Evolutionary conservation across 1,140 invertebrate genomes (phyloP).

Genomic region (Aphelinus atriplicis): DNA sequence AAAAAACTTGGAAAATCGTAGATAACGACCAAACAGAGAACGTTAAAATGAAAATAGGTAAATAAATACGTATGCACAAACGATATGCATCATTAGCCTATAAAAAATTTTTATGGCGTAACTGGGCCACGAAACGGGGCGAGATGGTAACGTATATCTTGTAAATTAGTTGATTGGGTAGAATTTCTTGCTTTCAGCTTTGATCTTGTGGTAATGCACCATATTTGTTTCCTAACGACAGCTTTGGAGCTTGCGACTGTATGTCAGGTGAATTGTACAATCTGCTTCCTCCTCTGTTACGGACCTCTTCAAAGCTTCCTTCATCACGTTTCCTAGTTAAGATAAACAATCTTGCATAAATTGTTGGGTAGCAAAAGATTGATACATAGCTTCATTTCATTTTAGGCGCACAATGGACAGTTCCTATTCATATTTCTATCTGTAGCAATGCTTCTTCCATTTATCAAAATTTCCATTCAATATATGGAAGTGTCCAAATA

Average conservation of each 20-base stretch:
- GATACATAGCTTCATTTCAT: too few relatives aligned
- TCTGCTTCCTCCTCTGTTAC: constrained; percentile 62
- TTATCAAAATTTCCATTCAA: too few relatives aligned
- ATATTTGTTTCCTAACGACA: constrained; percentile 70
- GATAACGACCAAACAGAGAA: constrained; percentile 27
- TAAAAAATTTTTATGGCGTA: constrained; percentile 52
- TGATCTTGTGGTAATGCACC: constrained; percentile 66
- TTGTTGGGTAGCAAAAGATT: too few relatives aligned
- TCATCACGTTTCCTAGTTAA: constrained; percentile 67
- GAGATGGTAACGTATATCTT: constrained; percentile 59
- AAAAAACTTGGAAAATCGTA: constrained; percentile 26
- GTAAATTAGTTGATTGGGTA: constrained; percentile 50
- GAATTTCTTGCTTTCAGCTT: constrained; percentile 60
- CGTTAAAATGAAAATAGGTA: constrained; percentile 9
- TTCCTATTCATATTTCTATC: too few relatives aligned
- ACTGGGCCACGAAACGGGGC: constrained; percentile 61
- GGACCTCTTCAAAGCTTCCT: constrained; percentile 70
- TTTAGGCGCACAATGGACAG: too few relatives aligned
- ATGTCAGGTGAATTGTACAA: constrained; percentile 54
- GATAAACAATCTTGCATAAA: not conserved
- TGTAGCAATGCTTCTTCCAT: too few relatives aligned
- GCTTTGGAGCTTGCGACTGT: constrained; percentile 63
- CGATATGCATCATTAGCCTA: constrained; percentile 46
- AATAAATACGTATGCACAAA: constrained; percentile 38
- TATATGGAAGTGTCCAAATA: too few relatives aligned